phyloP scores from a whole-genome alignment of 2,888 invertebrate genomes.

The Erebia palarica region DNA sequence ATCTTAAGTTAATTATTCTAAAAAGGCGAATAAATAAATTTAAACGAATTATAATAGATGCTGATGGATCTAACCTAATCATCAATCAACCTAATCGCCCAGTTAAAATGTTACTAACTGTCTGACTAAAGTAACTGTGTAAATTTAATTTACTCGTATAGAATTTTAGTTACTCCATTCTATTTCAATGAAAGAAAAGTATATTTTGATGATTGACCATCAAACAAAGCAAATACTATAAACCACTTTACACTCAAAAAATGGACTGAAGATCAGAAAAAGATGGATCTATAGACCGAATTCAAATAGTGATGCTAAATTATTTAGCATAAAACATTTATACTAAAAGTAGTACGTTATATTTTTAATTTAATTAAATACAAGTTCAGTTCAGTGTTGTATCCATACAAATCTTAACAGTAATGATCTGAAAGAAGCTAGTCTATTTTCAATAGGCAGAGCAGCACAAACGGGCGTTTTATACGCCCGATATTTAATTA shows the following conservation, averaged over 20 bases:
- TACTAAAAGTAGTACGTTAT: background rate
- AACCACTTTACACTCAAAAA: too few relatives aligned
- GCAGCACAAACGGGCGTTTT: background rate
- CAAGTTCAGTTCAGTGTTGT: background rate
- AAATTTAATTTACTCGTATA: background rate
- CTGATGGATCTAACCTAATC: background rate
- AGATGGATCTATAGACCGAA: too few relatives aligned
- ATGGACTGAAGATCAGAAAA: too few relatives aligned
- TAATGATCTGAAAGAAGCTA: background rate
- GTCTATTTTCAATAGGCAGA: background rate
- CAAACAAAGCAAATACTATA: too few relatives aligned
- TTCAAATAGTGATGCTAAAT: too few relatives aligned
- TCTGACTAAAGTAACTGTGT: background rate
- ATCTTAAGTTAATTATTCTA: background rate
- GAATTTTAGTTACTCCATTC: too few relatives aligned
- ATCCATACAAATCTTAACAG: slow-evolving; percentile 5
- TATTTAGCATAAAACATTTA: too few relatives aligned
- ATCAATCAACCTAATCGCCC: background rate
- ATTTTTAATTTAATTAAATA: background rate
- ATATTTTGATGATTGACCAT: too few relatives aligned
- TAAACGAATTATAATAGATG: too few relatives aligned
- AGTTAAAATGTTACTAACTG: background rate
- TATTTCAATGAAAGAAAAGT: background rate
- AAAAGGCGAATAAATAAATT: background rate
- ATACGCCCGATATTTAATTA: background rate